Evolutionary conservation across 2,888 invertebrate species (phyloP).

Genomic region (Eristalis intricaria): DNA sequence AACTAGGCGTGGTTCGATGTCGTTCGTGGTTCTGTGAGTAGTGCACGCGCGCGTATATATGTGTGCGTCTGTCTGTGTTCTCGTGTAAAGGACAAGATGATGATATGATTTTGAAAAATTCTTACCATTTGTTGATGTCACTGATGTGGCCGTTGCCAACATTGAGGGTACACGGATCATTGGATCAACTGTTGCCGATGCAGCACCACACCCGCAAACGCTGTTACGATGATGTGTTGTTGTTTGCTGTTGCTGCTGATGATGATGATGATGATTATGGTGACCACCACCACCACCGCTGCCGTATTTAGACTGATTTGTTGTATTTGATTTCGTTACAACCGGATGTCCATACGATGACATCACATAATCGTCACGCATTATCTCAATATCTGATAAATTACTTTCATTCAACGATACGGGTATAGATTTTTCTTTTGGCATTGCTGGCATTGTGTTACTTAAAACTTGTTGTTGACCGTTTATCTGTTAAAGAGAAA

Average conservation of each 20-base stretch:
- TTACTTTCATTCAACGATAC: slow-evolving; percentile 79
- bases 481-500: slow-evolving; percentile 74
- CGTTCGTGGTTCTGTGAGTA: no score
- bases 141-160: slow-evolving; percentile 37
- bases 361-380: slow-evolving; percentile 75
- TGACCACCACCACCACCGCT: slow-evolving; percentile 23
- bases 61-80: no score
- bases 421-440: slow-evolving; percentile 80
- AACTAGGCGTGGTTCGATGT: neutral
- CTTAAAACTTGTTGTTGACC: slow-evolving; percentile 76
- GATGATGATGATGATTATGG: slow-evolving; percentile 53
- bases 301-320: slow-evolving; percentile 55
- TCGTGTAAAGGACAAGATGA: no score
- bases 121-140: slow-evolving; percentile 62
- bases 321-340: slow-evolving; percentile 69
- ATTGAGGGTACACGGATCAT: slow-evolving; percentile 59
- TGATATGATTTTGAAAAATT: neutral
- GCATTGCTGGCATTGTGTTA: slow-evolving; percentile 81
- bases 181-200: slow-evolving; percentile 73
- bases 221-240: slow-evolving; percentile 73
- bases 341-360: slow-evolving; percentile 68
- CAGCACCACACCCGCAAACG: slow-evolving; percentile 75
- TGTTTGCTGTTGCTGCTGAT: slow-evolving; percentile 73
- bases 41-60: no score
- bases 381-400: slow-evolving; percentile 77